Evolutionary conservation across 2,113 vertebrate genomes (phyloP).

Genomic region (Xyliphius kryptos): DNA sequence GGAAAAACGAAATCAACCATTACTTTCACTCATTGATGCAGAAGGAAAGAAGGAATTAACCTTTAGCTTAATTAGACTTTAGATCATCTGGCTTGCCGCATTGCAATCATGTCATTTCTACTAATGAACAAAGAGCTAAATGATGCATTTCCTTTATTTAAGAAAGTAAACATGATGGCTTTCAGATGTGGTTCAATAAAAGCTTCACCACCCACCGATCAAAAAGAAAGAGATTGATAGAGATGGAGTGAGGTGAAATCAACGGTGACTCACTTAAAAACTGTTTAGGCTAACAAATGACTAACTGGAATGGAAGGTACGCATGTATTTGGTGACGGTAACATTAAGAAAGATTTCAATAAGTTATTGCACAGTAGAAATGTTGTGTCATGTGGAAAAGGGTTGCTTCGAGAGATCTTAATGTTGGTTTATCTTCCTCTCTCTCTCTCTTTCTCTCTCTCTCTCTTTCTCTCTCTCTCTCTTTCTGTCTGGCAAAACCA

Average conservation of each 20-base stretch:
- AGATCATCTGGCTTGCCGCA: slow-evolving; percentile 30
- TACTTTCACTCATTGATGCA: neutral
- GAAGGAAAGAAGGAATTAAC: slow-evolving; percentile 18
- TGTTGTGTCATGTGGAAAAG: slow-evolving; percentile 3
- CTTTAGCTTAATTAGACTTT: slow-evolving; percentile 9
- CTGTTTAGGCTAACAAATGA: slow-evolving; percentile 45
- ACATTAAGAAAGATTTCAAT: slow-evolving; percentile 45
- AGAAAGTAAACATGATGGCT: slow-evolving; percentile 20
- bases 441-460: slow-evolving; percentile 9
- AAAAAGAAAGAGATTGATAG: slow-evolving; percentile 21
- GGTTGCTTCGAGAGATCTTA: neutral
- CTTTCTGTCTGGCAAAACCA: no score
- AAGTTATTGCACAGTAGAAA: slow-evolving; percentile 30
- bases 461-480: slow-evolving; percentile 8
- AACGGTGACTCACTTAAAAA: slow-evolving; percentile 21
- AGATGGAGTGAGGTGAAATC: slow-evolving; percentile 3
- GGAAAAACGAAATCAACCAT: slow-evolving; percentile 10
- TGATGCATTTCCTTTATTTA: slow-evolving; percentile 31
- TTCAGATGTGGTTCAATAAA: slow-evolving; percentile 40
- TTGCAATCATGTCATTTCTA: slow-evolving; percentile 41
- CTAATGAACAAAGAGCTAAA: slow-evolving; percentile 29
- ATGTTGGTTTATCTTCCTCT: slow-evolving; percentile 9
- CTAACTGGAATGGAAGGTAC: slow-evolving; percentile 44
- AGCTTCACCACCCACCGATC: slow-evolving; percentile 7
- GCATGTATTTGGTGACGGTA: slow-evolving; percentile 45